Percentiles rank a stretch among this genome's conserved stretches.
Conservation (phyloP, 1,140 invertebrate species). For the Drosophila eugracilis region DNA sequence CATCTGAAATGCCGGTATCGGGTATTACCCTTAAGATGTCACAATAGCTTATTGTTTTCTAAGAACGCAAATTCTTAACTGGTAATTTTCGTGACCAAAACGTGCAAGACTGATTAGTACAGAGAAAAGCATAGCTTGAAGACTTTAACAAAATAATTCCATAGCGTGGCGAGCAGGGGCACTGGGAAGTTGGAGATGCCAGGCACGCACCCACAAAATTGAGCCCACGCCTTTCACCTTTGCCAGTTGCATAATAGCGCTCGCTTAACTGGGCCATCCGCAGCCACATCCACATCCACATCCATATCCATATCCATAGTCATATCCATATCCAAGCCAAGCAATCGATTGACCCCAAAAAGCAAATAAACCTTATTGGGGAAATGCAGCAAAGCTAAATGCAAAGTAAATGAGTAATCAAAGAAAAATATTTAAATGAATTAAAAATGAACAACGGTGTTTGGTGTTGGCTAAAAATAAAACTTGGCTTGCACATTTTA, state of each 20-base stretch:
- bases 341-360: slow-evolving; percentile 34
- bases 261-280: slow-evolving; percentile 25
- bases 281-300: neutral
- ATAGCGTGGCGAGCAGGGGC: no score
- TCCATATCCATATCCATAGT: neutral
- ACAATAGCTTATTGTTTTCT: no score
- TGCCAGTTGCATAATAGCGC: slow-evolving; percentile 48
- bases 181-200: slow-evolving; percentile 45
- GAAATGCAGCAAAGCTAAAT: slow-evolving; percentile 1
- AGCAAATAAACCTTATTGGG: neutral
- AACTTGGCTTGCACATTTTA: slow-evolving; percentile 57
- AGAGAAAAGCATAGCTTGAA: no score
- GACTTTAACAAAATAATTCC: no score
- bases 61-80: no score
- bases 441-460: slow-evolving; percentile 1
- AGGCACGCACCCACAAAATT: slow-evolving; percentile 56
- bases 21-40: no score
- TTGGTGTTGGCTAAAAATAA: slow-evolving; percentile 41
- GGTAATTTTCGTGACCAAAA: neutral
- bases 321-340: neutral
- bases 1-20: no score
- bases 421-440: slow-evolving; percentile 1
- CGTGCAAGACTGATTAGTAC: neutral
- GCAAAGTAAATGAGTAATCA: slow-evolving; percentile 10
- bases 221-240: slow-evolving; percentile 54